Base-by-base conservation (phyloP, 2,797 vertebrate genomes). In the Mastacembelus armatus region DNA sequence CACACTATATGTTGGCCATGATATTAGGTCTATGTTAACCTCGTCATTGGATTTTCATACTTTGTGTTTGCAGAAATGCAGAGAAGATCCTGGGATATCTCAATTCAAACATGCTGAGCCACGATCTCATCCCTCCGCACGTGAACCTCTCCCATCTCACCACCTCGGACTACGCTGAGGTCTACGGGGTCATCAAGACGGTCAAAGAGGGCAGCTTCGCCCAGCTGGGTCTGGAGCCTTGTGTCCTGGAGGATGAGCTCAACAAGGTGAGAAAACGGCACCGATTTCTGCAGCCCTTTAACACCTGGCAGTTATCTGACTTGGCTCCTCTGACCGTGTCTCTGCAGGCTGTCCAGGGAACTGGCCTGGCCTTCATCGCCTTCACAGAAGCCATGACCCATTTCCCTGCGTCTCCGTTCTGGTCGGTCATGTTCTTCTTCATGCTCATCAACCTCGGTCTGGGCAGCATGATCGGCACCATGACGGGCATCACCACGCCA, bases 371-470 rank as follows among this genome's bases (percentile, higher is more conserved):
- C 62, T 98, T 98, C 87, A 98, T 98, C 1, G 96, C 97, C 79
- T 98, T 98, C 93, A 98, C 97, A 0, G 97, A 98, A 75, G 97
- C 97, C 78, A 98, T 98, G 96, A 98, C 97, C 0, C 97, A 98
- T 78, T 98, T 98, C 82, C 97, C 97, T 0, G 96, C 91, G 1
- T 98, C 97, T 1, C 97, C 97, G 0, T 96, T 98, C 85, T 98
- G 97, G 97, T 98, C 97, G 0, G 95, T 98, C 82, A 96, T 98
- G 96, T 98, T 98, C 92, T 98, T 98, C 94, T 90, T 98, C 91
- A 98, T 98, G 97, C 94, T 98, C 66, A 97, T 98, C 84, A 98
- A 98, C 88, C 92, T 98, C 65, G 97, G 97, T 5, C 80, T 98
- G 87, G 97, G 97, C 27, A 98, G 96, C 86, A 98, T 98, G 97